A percentile compares a stretch with the other conserved stretches of the same genome.
Conservation (phyloP, 2,888 invertebrate species). For the Scaptomyza tumidula region DNA sequence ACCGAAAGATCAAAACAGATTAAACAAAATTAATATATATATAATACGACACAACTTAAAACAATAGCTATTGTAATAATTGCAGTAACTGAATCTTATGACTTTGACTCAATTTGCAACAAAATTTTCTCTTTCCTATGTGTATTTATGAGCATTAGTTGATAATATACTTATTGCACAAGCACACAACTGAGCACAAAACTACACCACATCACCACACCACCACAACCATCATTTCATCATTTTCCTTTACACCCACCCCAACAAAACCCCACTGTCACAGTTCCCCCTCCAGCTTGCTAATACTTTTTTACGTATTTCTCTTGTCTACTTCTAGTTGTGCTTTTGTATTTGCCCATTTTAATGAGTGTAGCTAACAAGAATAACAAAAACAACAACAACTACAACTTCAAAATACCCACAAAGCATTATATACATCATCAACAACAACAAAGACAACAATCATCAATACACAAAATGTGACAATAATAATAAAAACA, state of each 20-base stretch:
- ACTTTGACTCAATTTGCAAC: conserved; percentile 60
- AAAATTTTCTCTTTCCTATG: background rate
- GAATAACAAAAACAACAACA: conserved; percentile 44
- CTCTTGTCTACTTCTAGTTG: conserved; percentile 76
- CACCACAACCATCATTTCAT: background rate
- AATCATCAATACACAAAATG: conserved; percentile 70
- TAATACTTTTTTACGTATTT: conserved; percentile 74
- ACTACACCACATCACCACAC: background rate
- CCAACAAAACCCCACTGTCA: background rate
- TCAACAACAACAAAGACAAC: conserved; percentile 47
- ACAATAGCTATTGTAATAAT: background rate
- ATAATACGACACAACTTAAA: background rate
- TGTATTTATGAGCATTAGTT: background rate
- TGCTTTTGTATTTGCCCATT: conserved; percentile 78
- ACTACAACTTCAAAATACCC: conserved; percentile 30
- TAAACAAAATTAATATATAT: too few species aligned
- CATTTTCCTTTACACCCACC: background rate
- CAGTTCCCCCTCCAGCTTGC: conserved; percentile 61
- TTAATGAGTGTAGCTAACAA: conserved; percentile 74
- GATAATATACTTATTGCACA: conserved; percentile 4
- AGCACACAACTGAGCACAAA: background rate
- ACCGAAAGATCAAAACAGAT: too few species aligned
- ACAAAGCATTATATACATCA: conserved; percentile 65
- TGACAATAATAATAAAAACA: conserved; percentile 64
- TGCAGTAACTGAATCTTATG: background rate